These are phyloP conservation scores for Chrysochloris asiatica DNA, from an alignment of 2,113 vertebrate species.

Conservation along the genomic window DNA sequence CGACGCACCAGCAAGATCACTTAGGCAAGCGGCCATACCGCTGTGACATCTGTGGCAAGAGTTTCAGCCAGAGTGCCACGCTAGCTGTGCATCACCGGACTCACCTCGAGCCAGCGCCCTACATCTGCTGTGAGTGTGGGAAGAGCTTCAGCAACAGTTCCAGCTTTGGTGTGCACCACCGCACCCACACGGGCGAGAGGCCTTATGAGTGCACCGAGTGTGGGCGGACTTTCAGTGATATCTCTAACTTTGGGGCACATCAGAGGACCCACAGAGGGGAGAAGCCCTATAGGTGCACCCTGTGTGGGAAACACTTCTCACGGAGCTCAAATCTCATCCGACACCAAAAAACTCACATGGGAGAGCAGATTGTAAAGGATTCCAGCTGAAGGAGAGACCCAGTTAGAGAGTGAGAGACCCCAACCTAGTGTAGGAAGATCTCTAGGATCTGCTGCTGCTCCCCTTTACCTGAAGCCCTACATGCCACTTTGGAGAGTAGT, in stretches of 20 bases:
- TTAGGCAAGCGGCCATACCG: conserved; percentile 77
- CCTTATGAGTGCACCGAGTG: conserved; percentile 51
- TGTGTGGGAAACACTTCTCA: conserved; percentile 81
- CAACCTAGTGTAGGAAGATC: not conserved
- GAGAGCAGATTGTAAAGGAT: conserved; percentile 62
- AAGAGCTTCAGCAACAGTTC: conserved; percentile 81
- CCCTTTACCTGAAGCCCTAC: not conserved
- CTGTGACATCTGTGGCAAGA: conserved; percentile 76
- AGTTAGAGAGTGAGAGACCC: not conserved
- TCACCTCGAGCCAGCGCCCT: conserved; percentile 73
- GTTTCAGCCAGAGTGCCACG: conserved; percentile 73
- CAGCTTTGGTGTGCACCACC: conserved; percentile 79
- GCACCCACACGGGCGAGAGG: conserved; percentile 58
- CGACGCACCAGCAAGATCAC: conserved; percentile 78
- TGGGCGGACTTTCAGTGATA: conserved; percentile 74
- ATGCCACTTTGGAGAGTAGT: not conserved
- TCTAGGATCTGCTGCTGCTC: conserved; percentile 1
- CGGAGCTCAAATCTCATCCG: conserved; percentile 82
- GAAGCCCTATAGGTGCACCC: conserved; percentile 76
- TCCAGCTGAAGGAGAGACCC: conserved; percentile 40
- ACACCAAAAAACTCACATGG: conserved; percentile 79
- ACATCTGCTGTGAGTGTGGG: conserved; percentile 78
- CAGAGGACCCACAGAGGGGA: conserved; percentile 82
- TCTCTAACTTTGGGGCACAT: conserved; percentile 76
- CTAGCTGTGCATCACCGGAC: conserved; percentile 72